Percentiles rank a stretch among this genome's conserved stretches.
Evolutionary conservation across 2,888 invertebrate genomes (phyloP).

Genomic region (Antheraea yamamai): DNA sequence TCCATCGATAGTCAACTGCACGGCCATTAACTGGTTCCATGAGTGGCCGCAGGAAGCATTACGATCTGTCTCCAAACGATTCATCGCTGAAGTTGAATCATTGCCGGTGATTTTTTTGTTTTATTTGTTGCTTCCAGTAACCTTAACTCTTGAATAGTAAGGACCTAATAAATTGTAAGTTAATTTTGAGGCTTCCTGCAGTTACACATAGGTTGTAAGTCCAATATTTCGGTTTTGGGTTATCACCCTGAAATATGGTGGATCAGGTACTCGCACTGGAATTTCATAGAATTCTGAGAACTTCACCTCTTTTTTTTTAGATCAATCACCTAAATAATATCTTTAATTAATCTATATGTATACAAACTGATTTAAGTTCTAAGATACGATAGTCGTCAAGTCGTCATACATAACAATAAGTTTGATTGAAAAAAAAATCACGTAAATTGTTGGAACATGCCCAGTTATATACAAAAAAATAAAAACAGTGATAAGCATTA

Average conservation of each 20-base stretch:
- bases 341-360: too few species aligned
- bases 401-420: not conserved
- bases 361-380: not conserved
- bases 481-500: not conserved
- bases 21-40: slow-evolving; percentile 98
- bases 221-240: too few species aligned
- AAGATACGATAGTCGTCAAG: not conserved
- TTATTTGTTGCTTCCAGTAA: not conserved
- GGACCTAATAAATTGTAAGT: not conserved
- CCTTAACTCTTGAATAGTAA: not conserved
- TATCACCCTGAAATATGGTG: too few species aligned
- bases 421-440: too few species aligned
- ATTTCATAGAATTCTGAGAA: not conserved
- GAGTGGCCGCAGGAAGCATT: slow-evolving; percentile 97
- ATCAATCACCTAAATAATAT: too few species aligned
- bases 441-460: too few species aligned
- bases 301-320: not conserved
- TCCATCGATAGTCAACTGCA: slow-evolving; percentile 96
- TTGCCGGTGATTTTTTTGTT: slow-evolving; percentile 81
- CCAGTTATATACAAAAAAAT: not conserved
- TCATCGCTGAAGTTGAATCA: slow-evolving; percentile 89
- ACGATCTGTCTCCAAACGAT: slow-evolving; percentile 92
- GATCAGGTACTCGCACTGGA: too few species aligned
- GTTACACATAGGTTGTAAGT: too few species aligned
- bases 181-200: not conserved